Evolutionary conservation across 2,888 invertebrate genomes (phyloP), one percentile per base, ranked within the genome.

Genomic region (Ischnura elegans): DNA sequence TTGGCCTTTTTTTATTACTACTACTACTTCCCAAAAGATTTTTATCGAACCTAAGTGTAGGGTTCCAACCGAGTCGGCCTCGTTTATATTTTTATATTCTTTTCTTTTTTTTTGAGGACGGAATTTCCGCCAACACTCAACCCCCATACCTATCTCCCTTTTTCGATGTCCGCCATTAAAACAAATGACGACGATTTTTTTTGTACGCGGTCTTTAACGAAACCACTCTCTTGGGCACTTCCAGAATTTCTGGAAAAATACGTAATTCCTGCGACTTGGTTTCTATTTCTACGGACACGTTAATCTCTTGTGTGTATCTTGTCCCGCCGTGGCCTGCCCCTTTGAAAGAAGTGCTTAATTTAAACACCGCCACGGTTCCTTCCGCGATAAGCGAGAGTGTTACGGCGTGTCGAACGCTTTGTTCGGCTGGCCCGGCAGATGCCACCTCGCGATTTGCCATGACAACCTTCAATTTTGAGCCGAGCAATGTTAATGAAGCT

Each of bases 1-100:
- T 25, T 55, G 90, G 43, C 61, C 61, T 42, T 90, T 90, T 51
- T 87, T 51, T 51, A 51, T 51, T 87, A 51, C 51, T 51, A 47
- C 87, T 87, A 51, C 51, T 51, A 47, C 87, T 51, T 87, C 61
- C 61, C 43, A 42, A 16, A 66, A 61, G 90, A 90, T 90, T 90
- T 90, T 90, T 90, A 90, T 90, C 90, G 90, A 25, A 90, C 55
- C n/a, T 90, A 90, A 90, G 61, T 90, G 90, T 66, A 90, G 90
- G 90, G 61, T 90, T 90, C 55, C 61, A 25, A 19, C 61, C 55
- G 90, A 25, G 90, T 55, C 55, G 66, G 90, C 25, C n/a, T 90
- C 25, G 8, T 76, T 13, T 76, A 16, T 66, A 36, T 76, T 76
- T 76, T 76, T 76, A 13, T 10, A 2, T 10, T 5, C 61, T n/a